These are phyloP conservation scores for Selene dorsalis DNA, from an alignment of 2,797 vertebrate species.

Conservation along the genomic window DNA sequence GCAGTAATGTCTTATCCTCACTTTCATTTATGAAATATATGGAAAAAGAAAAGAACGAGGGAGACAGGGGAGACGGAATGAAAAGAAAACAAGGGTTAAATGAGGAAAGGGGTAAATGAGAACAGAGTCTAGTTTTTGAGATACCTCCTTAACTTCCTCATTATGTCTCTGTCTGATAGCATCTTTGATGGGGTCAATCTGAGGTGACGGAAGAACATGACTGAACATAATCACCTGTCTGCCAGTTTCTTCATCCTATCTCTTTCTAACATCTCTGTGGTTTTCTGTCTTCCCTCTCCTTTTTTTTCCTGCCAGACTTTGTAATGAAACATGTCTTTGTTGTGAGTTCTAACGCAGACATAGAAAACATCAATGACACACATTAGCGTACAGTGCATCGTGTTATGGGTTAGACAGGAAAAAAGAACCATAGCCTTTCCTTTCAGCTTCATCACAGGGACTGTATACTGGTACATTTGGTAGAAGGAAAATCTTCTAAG, in stretches of 20 bases:
- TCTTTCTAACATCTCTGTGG: constrained; percentile 32
- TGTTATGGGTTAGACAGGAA: constrained; percentile 22
- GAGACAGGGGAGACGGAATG: neutral
- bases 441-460: constrained; percentile 19
- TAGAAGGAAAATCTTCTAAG: no score
- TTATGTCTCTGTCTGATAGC: constrained; percentile 16
- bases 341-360: constrained; percentile 23
- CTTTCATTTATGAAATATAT: constrained; percentile 13
- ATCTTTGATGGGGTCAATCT: constrained; percentile 35
- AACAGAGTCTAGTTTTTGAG: neutral
- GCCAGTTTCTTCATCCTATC: constrained; percentile 11
- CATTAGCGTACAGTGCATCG: constrained; percentile 2
- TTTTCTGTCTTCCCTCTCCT: neutral
- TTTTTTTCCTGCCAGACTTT: constrained; percentile 2
- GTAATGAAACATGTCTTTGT: constrained; percentile 41
- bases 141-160: constrained; percentile 2
- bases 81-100: neutral
- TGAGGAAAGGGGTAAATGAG: neutral
- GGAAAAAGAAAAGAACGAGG: neutral
- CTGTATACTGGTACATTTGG: no score
- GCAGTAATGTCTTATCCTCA: neutral
- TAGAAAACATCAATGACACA: constrained; percentile 19
- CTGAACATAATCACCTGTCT: constrained; percentile 28
- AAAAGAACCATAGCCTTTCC: constrained; percentile 18
- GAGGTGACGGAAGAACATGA: constrained; percentile 32